These are phyloP conservation scores for Cerastis rubricosa DNA, from an alignment of 2,888 invertebrate species.

Conservation along the genomic window DNA sequence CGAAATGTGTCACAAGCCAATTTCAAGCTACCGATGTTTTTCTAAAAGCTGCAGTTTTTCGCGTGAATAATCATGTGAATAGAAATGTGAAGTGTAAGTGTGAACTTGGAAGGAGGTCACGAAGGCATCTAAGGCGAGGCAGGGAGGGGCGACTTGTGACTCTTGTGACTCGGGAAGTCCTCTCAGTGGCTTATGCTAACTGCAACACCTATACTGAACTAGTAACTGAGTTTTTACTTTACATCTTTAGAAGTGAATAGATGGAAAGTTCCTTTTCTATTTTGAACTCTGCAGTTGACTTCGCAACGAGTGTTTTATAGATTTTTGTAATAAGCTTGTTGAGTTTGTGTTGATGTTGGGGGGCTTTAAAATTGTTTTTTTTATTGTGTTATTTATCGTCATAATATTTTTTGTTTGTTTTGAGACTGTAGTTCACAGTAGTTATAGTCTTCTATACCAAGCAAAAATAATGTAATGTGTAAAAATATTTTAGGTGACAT, in stretches of 20 bases:
- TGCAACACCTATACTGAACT: constrained; percentile 60
- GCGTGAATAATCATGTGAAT: constrained; percentile 67
- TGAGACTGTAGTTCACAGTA: neutral
- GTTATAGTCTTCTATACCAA: too few species aligned
- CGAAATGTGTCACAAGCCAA: constrained; percentile 42
- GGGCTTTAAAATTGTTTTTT: constrained; percentile 11
- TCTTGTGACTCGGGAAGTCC: constrained; percentile 60
- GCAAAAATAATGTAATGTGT: too few species aligned
- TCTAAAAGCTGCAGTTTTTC: constrained; percentile 53
- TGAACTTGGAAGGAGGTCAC: constrained; percentile 80
- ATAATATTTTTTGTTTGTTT: neutral
- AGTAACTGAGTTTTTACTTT: constrained; percentile 52
- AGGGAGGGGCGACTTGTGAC: constrained; percentile 50
- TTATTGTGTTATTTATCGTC: neutral
- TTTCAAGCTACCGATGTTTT: constrained; percentile 49
- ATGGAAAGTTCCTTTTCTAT: constrained; percentile 44
- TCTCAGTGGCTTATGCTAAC: constrained; percentile 55
- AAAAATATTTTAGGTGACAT: too few species aligned
- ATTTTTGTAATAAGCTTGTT: constrained; percentile 37
- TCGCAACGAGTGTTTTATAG: constrained; percentile 47
- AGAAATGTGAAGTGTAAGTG: constrained; percentile 72
- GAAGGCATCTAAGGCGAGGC: constrained; percentile 70
- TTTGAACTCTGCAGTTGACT: constrained; percentile 41
- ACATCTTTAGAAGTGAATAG: constrained; percentile 50
- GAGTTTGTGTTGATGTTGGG: constrained; percentile 23